phyloP scores from a whole-genome alignment of 2,797 vertebrate species.

The Pseudocheirus occidentalis region DNA sequence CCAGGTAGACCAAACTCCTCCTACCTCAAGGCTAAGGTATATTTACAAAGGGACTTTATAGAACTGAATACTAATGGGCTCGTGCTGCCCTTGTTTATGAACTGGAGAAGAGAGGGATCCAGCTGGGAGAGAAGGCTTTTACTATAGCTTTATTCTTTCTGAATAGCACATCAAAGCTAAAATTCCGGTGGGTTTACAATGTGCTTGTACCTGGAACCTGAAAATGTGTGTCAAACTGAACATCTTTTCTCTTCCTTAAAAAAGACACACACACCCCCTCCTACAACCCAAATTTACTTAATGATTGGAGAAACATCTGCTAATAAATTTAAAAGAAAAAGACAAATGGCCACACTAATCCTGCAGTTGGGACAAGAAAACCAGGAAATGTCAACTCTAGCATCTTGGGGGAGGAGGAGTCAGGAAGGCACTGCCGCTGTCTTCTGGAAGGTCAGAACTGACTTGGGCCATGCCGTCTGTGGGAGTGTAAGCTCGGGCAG shows the following conservation, averaged over 20 bases:
- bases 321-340: slow-evolving; percentile 51
- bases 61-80: neutral
- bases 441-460: neutral
- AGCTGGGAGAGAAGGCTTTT: neutral
- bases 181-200: slow-evolving; percentile 44
- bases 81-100: neutral
- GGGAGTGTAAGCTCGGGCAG: neutral
- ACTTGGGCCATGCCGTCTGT: neutral
- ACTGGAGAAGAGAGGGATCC: neutral
- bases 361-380: neutral
- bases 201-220: slow-evolving; percentile 23
- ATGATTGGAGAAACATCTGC: slow-evolving; percentile 41
- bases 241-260: slow-evolving; percentile 30
- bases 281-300: neutral
- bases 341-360: slow-evolving; percentile 13
- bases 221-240: slow-evolving; percentile 53
- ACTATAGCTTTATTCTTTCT: neutral
- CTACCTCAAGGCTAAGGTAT: neutral
- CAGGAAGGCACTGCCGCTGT: neutral
- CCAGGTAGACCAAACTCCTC: neutral
- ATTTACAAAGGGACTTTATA: neutral
- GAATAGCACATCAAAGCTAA: slow-evolving; percentile 16
- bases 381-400: neutral
- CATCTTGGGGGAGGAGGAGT: neutral
- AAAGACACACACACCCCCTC: slow-evolving; percentile 4